A percentile compares a stretch with the other conserved stretches of the same genome.
Conservation (phyloP, 2,888 invertebrate genomes). For the Agrochola lota region DNA sequence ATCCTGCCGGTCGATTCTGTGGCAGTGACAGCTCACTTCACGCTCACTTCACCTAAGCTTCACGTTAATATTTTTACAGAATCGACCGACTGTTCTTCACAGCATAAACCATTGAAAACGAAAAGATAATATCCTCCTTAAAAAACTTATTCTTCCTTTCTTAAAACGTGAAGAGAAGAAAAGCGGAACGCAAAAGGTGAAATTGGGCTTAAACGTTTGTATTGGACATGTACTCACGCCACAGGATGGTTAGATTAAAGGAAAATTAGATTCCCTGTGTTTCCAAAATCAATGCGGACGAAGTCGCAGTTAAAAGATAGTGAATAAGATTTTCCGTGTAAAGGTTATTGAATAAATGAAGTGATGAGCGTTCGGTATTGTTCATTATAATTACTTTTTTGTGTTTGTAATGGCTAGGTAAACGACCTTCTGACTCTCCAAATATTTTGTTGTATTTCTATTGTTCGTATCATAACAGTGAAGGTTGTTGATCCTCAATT, state of each 20-base stretch:
- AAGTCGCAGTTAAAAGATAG: not conserved
- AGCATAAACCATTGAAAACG: not conserved
- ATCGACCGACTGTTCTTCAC: no score
- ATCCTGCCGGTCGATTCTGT: no score
- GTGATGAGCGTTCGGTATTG: not conserved
- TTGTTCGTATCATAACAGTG: constrained; percentile 13
- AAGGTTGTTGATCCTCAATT: not conserved
- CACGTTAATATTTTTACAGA: no score
- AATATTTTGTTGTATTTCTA: constrained; percentile 22
- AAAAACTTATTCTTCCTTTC: not conserved
- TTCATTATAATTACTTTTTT: constrained; percentile 12
- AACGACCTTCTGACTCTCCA: not conserved
- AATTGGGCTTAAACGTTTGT: not conserved
- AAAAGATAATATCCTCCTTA: not conserved
- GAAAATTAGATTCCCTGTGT: not conserved
- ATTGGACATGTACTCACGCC: not conserved
- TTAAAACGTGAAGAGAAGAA: not conserved
- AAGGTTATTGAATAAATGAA: not conserved
- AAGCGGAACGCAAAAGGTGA: not conserved
- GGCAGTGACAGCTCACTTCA: no score
- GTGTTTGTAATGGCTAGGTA: constrained; percentile 1
- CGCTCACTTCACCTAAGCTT: no score
- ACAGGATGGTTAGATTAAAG: not conserved
- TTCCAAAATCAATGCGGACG: not conserved
- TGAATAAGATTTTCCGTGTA: not conserved